Percentiles rank a stretch among this genome's conserved stretches.
Conservation (phyloP, 2,888 invertebrate species). For the Tanypteryx hageni region DNA sequence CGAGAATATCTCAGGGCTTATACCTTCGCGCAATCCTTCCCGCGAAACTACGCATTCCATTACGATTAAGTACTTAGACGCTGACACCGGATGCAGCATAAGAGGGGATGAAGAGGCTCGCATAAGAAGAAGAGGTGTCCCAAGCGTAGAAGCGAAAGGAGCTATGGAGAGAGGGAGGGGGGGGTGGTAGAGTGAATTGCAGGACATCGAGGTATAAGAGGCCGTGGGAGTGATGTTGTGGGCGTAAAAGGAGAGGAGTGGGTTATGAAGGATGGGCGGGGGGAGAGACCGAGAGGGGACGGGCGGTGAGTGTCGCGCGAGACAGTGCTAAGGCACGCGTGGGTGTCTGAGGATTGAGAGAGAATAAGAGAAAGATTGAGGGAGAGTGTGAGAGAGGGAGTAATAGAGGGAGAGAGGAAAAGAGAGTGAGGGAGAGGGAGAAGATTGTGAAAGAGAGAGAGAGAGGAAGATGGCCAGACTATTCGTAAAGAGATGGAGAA, state of each 20-base stretch:
- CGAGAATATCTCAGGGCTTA: background rate
- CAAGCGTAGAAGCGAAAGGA: too few species aligned
- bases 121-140: background rate
- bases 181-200: background rate
- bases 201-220: constrained; percentile 2
- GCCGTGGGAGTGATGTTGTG: background rate
- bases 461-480: too few species aligned
- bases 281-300: background rate
- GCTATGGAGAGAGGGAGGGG: background rate
- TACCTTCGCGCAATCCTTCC: background rate
- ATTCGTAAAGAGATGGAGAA: too few species aligned
- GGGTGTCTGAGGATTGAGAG: too few species aligned
- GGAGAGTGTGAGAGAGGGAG: too few species aligned
- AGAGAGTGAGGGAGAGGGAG: too few species aligned
- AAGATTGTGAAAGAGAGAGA: too few species aligned
- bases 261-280: background rate
- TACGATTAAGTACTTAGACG: constrained; percentile 11
- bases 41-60: background rate
- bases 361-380: too few species aligned
- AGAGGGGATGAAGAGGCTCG: constrained; percentile 10
- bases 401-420: too few species aligned
- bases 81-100: constrained; percentile 4
- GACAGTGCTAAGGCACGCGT: too few species aligned
- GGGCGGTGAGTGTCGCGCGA: too few species aligned
- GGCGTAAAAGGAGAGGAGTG: background rate